phyloP scores from a whole-genome alignment of 2,797 vertebrate species.

The Siniperca undulata region DNA sequence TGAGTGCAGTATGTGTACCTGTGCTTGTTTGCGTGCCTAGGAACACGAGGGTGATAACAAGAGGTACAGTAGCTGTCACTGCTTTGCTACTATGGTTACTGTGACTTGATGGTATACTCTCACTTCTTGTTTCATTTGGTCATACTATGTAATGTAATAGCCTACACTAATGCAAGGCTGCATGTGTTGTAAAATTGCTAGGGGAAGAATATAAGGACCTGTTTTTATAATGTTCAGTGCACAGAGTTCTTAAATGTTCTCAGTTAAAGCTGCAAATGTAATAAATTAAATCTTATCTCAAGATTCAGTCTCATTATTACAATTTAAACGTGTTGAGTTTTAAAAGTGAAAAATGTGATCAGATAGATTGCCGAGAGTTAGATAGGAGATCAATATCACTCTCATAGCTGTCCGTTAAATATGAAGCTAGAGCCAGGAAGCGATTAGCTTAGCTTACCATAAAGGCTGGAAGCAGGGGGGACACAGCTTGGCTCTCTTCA shows the following conservation, averaged over 20 bases:
- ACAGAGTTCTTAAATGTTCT: constrained; percentile 19
- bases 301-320: constrained; percentile 6
- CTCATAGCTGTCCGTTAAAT: not conserved
- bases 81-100: constrained; percentile 67
- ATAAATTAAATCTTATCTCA: constrained; percentile 21
- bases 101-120: constrained; percentile 29
- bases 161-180: constrained; percentile 5
- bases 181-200: constrained; percentile 20
- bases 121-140: constrained; percentile 33
- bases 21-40: constrained; percentile 12
- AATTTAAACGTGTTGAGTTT: not conserved
- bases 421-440: not conserved
- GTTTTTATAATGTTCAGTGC: constrained; percentile 28
- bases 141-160: constrained; percentile 3
- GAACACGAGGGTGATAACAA: constrained; percentile 23
- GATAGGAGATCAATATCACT: not conserved
- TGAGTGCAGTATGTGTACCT: constrained; percentile 8
- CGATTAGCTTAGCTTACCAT: not conserved
- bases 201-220: not conserved
- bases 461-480: not conserved
- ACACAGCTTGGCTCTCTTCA: not conserved
- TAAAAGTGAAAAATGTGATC: not conserved
- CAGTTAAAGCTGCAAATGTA: constrained; percentile 33
- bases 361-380: too few species aligned
- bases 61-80: constrained; percentile 44